Evolutionary conservation across 2,113 vertebrate species (phyloP).

Genomic region (Nothocercus julius): DNA sequence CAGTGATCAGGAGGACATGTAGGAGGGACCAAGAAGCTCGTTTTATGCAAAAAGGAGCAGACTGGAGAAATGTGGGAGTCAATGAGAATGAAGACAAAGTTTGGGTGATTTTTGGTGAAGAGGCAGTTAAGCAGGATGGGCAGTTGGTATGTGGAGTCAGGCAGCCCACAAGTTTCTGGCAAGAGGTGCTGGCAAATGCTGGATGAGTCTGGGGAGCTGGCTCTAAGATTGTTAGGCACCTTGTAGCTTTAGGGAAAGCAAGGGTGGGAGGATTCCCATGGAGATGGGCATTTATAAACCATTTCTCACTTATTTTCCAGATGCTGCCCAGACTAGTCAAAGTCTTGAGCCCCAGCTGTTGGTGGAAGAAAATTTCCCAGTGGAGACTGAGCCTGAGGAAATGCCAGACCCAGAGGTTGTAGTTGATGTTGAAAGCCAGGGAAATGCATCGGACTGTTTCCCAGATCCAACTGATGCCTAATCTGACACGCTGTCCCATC

Average conservation of each 20-base stretch:
- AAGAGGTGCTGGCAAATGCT: background rate
- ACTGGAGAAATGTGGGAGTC: background rate
- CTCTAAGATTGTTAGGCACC: background rate
- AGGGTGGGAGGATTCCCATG: background rate
- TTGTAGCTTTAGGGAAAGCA: background rate
- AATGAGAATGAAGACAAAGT: too few relatives aligned
- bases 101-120: background rate
- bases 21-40: too few relatives aligned
- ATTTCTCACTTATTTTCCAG: slow-evolving; percentile 19
- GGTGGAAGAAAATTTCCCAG: slow-evolving; percentile 1
- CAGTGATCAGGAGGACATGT: too few relatives aligned
- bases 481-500: background rate
- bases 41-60: too few relatives aligned
- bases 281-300: background rate
- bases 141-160: background rate
- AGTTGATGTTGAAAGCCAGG: slow-evolving; percentile 21
- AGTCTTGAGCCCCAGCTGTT: background rate
- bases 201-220: background rate
- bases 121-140: background rate
- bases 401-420: slow-evolving; percentile 20
- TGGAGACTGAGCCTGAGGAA: background rate
- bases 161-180: background rate
- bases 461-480: slow-evolving; percentile 39
- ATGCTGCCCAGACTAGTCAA: background rate
- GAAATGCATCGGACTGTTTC: slow-evolving; percentile 29